phyloP scores from a whole-genome alignment of 2,113 vertebrate species.

The Forbesichthys papilliferus region DNA sequence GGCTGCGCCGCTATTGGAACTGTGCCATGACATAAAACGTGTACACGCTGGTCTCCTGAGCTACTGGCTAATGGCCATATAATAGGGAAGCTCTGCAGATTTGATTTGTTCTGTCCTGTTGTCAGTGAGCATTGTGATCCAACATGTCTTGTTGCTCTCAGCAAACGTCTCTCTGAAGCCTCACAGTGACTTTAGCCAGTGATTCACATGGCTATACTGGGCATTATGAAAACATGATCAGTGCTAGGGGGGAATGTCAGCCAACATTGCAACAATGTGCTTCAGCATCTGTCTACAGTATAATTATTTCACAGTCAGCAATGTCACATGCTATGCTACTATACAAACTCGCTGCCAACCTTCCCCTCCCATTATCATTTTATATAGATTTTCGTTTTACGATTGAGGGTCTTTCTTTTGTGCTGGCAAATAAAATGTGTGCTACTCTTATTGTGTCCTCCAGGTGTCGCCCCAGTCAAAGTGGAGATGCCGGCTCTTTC shows the following conservation, averaged over 20 bases:
- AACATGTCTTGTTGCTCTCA: neutral
- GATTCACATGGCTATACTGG: conserved; percentile 1
- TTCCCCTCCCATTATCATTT: neutral
- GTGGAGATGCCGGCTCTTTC: conserved; percentile 96
- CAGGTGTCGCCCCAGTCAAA: conserved; percentile 84
- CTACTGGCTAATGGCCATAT: too few species aligned
- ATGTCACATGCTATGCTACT: too few species aligned
- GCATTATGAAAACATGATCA: neutral
- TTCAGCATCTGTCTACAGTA: too few species aligned
- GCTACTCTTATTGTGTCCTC: conserved; percentile 54
- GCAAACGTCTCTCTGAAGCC: conserved; percentile 27
- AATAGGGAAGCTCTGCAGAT: neutral
- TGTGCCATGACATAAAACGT: too few species aligned
- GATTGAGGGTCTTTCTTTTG: neutral
- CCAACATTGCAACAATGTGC: too few species aligned
- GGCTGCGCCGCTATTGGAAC: too few species aligned
- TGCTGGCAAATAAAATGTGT: neutral
- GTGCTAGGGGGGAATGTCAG: too few species aligned
- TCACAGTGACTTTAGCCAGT: conserved; percentile 14
- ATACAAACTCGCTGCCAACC: too few species aligned
- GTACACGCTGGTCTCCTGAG: too few species aligned
- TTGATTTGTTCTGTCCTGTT: conserved; percentile 2
- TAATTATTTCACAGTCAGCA: too few species aligned
- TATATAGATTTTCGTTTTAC: neutral
- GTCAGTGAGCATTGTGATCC: neutral